Evolutionary conservation across 2,113 vertebrate species (phyloP), one percentile per base, ranked within the genome.

Genomic region (Vireo altiloquus): DNA sequence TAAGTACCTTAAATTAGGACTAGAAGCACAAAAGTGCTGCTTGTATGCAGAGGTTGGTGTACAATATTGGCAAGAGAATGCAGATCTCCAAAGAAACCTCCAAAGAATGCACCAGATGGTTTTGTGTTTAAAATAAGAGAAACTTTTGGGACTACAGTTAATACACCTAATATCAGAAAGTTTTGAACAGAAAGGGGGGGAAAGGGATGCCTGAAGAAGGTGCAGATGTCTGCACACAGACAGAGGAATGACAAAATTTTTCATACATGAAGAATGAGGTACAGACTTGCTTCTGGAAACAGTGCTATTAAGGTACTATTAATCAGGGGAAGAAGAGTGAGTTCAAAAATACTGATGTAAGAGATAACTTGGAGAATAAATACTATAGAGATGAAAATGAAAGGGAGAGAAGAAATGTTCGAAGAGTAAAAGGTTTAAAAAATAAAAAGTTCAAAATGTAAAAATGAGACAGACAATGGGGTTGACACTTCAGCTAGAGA

Each of bases 31-130:
- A 27, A 63, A 72, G 15, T 52, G 11, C 50, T 52, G 11, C 50
- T 75, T 65, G 30, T 30, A 70, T 35, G 18, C 37, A 70, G 47
- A 66, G 11, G 19, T 52, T 85, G 56, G 2, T 53, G 6, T 53
- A n/a, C 11, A 3, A 31, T 53, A 40, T 49, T 27, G 15, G 23
- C 21, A 82, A 57, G 11, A 80, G 63, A 89, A 79, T 6, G 6
- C 15, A 66, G 14, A 75, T 35, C 11, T 76, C 19, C 61, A 76
- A 42, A 53, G 8, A 79, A 49, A 7, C 3, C 15, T 40, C n/a
- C 24, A 33, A 64, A 40, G 20, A 54, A 69, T 14, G 11, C 8
- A 18, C 1, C 0, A 1, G 5, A 2, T 78, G 6, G 1, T 40
- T 77, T 69, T 64, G 28, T 54, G 23, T 64, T 89, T 69, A 31